Conservation (phyloP, 2,888 invertebrate genomes). For the Urechis unicinctus region DNA sequence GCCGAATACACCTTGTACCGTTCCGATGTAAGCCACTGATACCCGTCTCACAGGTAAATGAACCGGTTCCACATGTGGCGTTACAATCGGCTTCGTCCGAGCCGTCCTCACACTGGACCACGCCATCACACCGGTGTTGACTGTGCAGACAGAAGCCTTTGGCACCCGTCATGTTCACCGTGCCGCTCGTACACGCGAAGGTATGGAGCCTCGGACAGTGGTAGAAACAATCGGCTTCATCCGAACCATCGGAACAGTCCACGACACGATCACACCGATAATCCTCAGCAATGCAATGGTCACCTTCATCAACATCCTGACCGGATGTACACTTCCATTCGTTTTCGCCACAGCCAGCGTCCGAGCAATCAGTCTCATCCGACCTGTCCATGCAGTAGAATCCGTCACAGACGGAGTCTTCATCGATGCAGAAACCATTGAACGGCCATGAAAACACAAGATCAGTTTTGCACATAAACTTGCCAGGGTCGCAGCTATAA, state of each 20-base stretch:
- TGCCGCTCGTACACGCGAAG: no score
- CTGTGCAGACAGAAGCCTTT: conserved; percentile 7
- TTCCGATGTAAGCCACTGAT: neutral
- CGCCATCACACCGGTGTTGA: conserved; percentile 8
- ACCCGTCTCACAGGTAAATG: conserved; percentile 4
- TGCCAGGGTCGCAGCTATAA: conserved; percentile 5
- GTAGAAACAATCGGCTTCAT: conserved; percentile 8
- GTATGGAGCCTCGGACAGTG: neutral
- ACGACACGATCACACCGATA: conserved; percentile 5
- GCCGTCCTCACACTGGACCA: conserved; percentile 10
- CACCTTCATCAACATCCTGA: conserved; percentile 1
- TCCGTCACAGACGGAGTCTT: conserved; percentile 5
- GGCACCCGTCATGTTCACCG: conserved; percentile 9
- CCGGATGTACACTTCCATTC: conserved; percentile 12
- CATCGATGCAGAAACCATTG: conserved; percentile 11
- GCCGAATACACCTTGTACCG: conserved; percentile 7
- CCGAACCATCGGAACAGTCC: conserved; percentile 11
- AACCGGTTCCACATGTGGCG: conserved; percentile 3
- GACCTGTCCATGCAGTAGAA: conserved; percentile 10
- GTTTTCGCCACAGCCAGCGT: neutral
- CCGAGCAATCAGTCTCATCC: conserved; percentile 6
- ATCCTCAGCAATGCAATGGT: conserved; percentile 5
- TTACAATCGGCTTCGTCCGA: conserved; percentile 9
- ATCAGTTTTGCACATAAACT: conserved; percentile 6
- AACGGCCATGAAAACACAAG: conserved; percentile 6